Conservation (phyloP, 2,113 vertebrate species). For the Prinia subflava region DNA sequence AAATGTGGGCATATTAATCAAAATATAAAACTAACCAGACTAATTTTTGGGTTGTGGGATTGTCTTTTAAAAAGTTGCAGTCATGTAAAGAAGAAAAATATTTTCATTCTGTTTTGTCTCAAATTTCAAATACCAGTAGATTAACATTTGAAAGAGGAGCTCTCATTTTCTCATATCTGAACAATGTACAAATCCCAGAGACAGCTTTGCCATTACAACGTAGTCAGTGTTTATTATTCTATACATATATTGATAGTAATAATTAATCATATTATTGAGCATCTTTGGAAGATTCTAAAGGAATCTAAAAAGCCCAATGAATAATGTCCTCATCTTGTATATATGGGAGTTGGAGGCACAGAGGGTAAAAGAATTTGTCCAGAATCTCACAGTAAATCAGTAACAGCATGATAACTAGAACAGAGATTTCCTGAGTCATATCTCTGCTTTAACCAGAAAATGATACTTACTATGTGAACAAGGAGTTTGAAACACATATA, state of each 20-base stretch:
- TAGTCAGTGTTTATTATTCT: not conserved
- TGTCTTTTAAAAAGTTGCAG: not conserved
- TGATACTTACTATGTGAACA: not conserved
- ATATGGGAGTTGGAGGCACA: not conserved
- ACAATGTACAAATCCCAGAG: not conserved
- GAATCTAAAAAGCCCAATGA: not conserved
- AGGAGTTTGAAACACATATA: not conserved
- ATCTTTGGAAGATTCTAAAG: not conserved
- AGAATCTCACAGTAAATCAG: conserved; percentile 17
- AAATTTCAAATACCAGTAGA: not conserved
- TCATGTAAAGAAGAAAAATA: not conserved
- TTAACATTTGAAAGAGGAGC: not conserved
- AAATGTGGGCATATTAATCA: not conserved
- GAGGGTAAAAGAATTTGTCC: not conserved
- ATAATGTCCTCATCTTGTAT: not conserved
- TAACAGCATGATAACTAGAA: not conserved
- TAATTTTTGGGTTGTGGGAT: not conserved
- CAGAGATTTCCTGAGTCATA: not conserved
- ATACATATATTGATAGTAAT: not conserved
- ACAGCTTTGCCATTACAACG: not conserved
- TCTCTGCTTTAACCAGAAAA: not conserved
- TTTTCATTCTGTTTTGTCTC: not conserved
- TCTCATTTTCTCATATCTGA: not conserved
- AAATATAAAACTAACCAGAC: not conserved
- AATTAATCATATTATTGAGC: not conserved